Conservation (phyloP, 2,113 vertebrate genomes). For the Triplophysa tibetana region DNA sequence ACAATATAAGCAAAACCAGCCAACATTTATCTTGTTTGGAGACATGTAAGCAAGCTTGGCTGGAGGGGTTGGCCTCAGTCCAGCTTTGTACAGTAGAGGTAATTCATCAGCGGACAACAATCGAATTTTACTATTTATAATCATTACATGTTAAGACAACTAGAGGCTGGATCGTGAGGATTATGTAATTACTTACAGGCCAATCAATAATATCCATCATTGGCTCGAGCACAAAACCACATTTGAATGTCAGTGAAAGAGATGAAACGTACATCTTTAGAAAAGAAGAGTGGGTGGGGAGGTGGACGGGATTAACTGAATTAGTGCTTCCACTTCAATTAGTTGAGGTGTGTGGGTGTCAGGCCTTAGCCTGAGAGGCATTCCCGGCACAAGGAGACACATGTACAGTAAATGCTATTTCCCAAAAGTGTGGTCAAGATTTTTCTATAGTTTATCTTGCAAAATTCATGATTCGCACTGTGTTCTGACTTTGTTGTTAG, state of each 20-base stretch:
- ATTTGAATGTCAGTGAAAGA: constrained; percentile 10
- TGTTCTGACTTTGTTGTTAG: too few relatives aligned
- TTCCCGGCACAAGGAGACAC: background rate
- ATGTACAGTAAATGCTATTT: constrained; percentile 19
- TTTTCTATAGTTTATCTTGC: constrained; percentile 25
- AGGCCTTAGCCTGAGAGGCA: constrained; percentile 1
- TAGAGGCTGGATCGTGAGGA: background rate
- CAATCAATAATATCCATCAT: constrained; percentile 13
- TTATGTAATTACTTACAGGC: constrained; percentile 34
- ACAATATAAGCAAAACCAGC: constrained; percentile 38
- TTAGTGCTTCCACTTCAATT: constrained; percentile 31
- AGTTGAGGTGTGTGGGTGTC: constrained; percentile 29
- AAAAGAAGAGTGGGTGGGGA: constrained; percentile 3
- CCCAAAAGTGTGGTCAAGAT: constrained; percentile 9
- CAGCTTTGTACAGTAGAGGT: constrained; percentile 37
- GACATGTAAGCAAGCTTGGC: constrained; percentile 9
- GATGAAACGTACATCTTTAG: constrained; percentile 1
- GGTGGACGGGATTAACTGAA: constrained; percentile 23
- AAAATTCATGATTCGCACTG: background rate
- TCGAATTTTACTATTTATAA: constrained; percentile 22
- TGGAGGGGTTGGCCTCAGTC: constrained; percentile 26
- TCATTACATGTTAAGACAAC: constrained; percentile 29
- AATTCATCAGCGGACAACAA: constrained; percentile 17
- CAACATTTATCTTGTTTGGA: constrained; percentile 35
- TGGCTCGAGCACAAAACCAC: constrained; percentile 9